Percentiles rank a stretch among this genome's conserved stretches.
Conservation (phyloP, 2,113 vertebrate species). For the Cettia cetti region DNA sequence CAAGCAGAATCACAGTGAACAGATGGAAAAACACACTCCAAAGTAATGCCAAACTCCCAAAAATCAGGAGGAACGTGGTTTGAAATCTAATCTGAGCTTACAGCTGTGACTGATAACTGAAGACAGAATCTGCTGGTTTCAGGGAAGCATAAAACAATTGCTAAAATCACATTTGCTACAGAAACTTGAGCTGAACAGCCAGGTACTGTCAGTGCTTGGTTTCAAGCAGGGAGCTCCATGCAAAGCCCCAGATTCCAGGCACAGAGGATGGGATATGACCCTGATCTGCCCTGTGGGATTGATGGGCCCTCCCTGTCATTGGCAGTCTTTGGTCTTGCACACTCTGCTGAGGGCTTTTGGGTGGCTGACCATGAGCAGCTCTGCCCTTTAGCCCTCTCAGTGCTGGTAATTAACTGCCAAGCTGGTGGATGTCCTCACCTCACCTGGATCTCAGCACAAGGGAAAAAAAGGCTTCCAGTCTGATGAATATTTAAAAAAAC, state of each 20-base stretch:
- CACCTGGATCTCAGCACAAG: background rate
- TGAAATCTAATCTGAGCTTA: background rate
- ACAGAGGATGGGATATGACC: background rate
- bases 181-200: background rate
- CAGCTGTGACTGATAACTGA: background rate
- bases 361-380: background rate
- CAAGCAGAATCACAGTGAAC: background rate
- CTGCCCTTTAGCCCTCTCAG: background rate
- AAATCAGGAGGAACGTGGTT: background rate
- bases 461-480: background rate
- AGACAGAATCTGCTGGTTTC: background rate
- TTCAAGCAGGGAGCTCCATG: background rate
- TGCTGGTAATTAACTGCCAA: background rate
- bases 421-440: background rate
- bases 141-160: background rate
- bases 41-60: fast-evolving
- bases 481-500: background rate
- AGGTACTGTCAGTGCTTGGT: no score
- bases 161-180: background rate
- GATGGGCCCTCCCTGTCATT: background rate
- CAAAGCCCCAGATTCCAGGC: background rate
- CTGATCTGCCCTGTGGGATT: no score
- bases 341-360: background rate
- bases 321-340: background rate
- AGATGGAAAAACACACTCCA: background rate